Base-by-base conservation (phyloP, 2,797 vertebrate species). In the Prunella strophiata region DNA sequence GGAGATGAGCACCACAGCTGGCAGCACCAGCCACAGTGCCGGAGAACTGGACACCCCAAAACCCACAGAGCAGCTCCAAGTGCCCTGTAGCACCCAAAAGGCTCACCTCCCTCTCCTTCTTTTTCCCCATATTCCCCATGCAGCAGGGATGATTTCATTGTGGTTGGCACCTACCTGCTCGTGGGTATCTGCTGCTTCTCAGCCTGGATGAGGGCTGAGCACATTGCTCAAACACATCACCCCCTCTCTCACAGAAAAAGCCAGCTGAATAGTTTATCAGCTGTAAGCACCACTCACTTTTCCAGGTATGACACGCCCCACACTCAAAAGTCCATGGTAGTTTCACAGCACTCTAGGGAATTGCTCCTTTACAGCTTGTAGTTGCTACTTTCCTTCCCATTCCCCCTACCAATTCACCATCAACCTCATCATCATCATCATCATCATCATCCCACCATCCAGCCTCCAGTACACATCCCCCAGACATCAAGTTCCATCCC, bases 21-120 rank as follows among this genome's bases (percentile, higher is more conserved):
- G 45, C 30, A 62, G 52, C 21, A 12, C 12, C 2, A 1, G 54
- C n/a, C 3, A 0, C n/a, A 13, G 1, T 0, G 0, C 47, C 7
- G 5, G 48, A 61, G 18, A 66, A 38, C 2, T 14, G 65, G 57
- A 42, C 43, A 21, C 17, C 45, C 3, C 4, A 70, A 47, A 13
- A 43, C 29, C 27, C 68, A 73, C 40, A 42, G 34, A 43, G 8
- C 22, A 54, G 50, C 54, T 47, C 42, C 29, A 19, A 27, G 47
- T 2, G 6, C 12, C 26, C 45, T 13, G 22, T 9, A 9, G 4
- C 3, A 42, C 13, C 71, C 50, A 19, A 1, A 62, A 81, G 21
- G 48, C 8, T 54, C 14, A 3, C 16, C 26, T 14, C 51, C 32
- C 21, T 29, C n/a, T n/a, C 57, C 36, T 36, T 36, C 36, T 66